These are phyloP conservation scores for Macroramphosus scolopax DNA, from an alignment of 2,797 vertebrate species.

Conservation along the genomic window DNA sequence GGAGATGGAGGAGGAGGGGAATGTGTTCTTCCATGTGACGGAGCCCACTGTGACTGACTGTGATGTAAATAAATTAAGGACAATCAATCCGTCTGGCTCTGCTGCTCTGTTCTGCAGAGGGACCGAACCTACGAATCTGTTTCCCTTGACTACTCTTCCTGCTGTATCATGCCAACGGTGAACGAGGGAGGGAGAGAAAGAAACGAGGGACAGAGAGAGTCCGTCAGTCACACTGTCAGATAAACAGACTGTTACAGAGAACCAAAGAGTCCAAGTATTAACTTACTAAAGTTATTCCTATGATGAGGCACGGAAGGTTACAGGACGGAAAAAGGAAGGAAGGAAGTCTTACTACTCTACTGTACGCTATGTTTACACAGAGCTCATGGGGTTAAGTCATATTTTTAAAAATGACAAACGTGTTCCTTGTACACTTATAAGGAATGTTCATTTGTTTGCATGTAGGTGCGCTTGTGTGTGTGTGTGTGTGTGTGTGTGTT, in stretches of 20 bases:
- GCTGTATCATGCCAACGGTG: constrained; percentile 39
- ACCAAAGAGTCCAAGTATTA: constrained; percentile 72
- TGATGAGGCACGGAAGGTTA: too few species aligned
- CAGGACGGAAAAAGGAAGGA: constrained; percentile 13
- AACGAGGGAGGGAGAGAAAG: constrained; percentile 21
- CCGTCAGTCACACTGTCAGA: constrained; percentile 57
- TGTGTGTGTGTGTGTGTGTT: constrained; percentile 19
- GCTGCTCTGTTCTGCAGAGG: constrained; percentile 53
- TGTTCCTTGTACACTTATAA: constrained; percentile 63
- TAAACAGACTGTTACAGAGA: constrained; percentile 72
- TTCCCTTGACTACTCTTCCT: constrained; percentile 43
- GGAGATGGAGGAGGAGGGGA: constrained; percentile 26
- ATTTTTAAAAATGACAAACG: constrained; percentile 69
- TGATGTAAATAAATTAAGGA: constrained; percentile 76
- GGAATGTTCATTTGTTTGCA: constrained; percentile 62
- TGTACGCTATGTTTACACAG: constrained; percentile 73
- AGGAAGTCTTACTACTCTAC: constrained; percentile 58
- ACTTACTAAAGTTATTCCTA: neutral
- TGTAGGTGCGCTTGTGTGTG: constrained; percentile 56
- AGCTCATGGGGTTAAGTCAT: constrained; percentile 72
- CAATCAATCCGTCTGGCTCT: constrained; percentile 65
- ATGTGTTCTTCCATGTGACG: constrained; percentile 62
- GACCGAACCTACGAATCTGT: constrained; percentile 42
- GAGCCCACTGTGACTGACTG: constrained; percentile 76
- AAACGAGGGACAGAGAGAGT: constrained; percentile 15